Percentiles rank a stretch among this genome's conserved stretches.
phyloP scores from a whole-genome alignment of 2,797 vertebrate genomes.

The Distichodus sexfasciatus region DNA sequence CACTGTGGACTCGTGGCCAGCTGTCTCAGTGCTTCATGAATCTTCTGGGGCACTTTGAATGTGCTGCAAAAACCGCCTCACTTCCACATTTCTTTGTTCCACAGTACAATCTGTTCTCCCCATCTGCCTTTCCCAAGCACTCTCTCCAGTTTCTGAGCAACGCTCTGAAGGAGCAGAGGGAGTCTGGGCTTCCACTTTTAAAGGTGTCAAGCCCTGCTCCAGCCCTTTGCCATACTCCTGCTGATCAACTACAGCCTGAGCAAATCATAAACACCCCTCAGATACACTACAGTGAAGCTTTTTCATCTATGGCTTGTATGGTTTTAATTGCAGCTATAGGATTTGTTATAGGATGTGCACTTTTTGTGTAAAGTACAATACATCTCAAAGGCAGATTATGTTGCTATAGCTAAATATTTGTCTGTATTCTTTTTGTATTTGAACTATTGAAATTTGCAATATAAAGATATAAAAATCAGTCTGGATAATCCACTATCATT shows the following conservation, averaged over 20 bases:
- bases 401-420: too few relatives aligned
- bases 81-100: constrained; percentile 67
- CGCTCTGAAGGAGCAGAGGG: constrained; percentile 58
- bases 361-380: not conserved
- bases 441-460: too few relatives aligned
- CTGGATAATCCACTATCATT: too few relatives aligned
- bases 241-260: not conserved
- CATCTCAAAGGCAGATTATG: too few relatives aligned
- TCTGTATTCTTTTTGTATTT: too few relatives aligned
- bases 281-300: not conserved
- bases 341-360: not conserved
- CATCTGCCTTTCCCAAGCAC: constrained; percentile 47
- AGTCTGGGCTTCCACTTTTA: constrained; percentile 57
- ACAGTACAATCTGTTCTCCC: constrained; percentile 60
- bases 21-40: constrained; percentile 61
- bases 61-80: constrained; percentile 9
- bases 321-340: not conserved
- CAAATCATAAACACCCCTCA: not conserved
- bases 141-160: constrained; percentile 52
- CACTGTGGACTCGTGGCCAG: constrained; percentile 51
- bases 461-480: too few relatives aligned
- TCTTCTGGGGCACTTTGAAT: constrained; percentile 56
- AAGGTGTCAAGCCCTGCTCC: constrained; percentile 27
- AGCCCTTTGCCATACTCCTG: constrained; percentile 10
- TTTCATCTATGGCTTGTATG: not conserved